Conservation (phyloP, 2,797 vertebrate species). For the Euphonia xanthogaster region DNA sequence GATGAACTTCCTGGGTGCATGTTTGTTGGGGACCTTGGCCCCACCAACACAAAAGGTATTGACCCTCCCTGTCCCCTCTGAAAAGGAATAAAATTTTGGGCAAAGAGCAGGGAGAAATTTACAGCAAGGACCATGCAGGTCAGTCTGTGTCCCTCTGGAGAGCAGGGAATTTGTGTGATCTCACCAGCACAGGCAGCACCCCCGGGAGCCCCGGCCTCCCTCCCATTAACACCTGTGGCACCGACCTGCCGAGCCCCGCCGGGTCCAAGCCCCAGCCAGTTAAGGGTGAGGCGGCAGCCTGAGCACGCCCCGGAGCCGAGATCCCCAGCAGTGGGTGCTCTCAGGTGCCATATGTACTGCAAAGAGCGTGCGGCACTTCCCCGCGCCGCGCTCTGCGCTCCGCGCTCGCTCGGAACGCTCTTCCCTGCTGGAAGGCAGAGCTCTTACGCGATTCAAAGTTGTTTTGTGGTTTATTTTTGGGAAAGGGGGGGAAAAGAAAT, state of each 20-base stretch:
- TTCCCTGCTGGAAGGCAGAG: slow-evolving; percentile 50
- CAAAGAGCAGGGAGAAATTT: background rate
- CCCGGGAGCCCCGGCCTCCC: background rate
- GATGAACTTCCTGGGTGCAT: background rate
- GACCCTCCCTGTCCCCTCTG: background rate
- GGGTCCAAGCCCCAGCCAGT: background rate
- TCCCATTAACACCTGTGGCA: background rate
- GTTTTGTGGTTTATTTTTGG: slow-evolving; percentile 56
- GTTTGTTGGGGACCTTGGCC: background rate
- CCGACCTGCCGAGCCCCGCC: background rate
- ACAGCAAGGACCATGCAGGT: accelerated
- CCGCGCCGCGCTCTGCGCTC: background rate
- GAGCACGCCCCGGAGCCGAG: background rate
- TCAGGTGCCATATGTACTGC: slow-evolving; percentile 66
- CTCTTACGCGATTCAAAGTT: slow-evolving; percentile 49
- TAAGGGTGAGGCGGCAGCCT: slow-evolving; percentile 30
- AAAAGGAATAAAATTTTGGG: background rate
- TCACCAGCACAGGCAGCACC: background rate
- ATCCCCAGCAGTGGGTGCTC: slow-evolving; percentile 49
- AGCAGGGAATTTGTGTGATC: background rate
- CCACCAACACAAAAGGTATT: background rate
- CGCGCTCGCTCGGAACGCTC: slow-evolving; percentile 12
- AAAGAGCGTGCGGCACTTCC: slow-evolving; percentile 32
- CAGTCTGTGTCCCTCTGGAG: background rate
- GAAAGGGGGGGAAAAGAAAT: background rate